Evolutionary conservation across 2,113 vertebrate species (phyloP).

Genomic region (Oryctolagus cuniculus): mOryCun1.1 NC_091443.1:105925001-105925500

Average conservation of each 20-base stretch:
- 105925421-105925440: neutral
- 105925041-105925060: too few relatives aligned
- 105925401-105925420: neutral
- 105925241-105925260: neutral
- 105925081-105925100: neutral
- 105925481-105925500: neutral
- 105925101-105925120: too few relatives aligned
- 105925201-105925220: neutral
- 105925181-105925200: neutral
- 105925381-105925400: neutral
- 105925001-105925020: neutral
- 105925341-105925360: neutral
- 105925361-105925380: neutral
- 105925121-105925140: neutral
- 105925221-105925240: neutral
- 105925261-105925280: neutral
- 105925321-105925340: neutral
- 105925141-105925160: neutral
- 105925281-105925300: neutral
- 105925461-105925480: neutral
- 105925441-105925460: neutral
- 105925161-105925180: fast-evolving
- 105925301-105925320: neutral
- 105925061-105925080: neutral
- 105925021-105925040: neutral